Evolutionary conservation across 2,888 invertebrate genomes (phyloP), one percentile per base, ranked within the genome.

Genomic region (Mimas tiliae): DNA sequence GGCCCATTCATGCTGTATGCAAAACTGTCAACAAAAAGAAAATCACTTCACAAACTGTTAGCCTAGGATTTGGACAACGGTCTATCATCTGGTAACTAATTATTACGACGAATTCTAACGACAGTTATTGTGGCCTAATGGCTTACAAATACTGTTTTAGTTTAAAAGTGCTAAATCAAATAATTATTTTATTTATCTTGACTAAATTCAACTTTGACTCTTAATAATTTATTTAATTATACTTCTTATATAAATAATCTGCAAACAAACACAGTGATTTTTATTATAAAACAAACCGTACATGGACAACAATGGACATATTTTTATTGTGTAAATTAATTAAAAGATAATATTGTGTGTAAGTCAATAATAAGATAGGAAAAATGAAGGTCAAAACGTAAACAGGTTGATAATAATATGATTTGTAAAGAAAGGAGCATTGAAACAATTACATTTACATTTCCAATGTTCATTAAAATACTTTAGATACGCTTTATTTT

Each of bases 281-380:
- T 53, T n/a, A 33, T 53, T 33, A n/a, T n/a, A 33, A 33, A 33
- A 53, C 27, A 53, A 27, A 33, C 6, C 1, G 1, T 33, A 6
- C 33, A 53, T 9, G 9, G 8, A 33, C 33, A 33, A 27, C 2
- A 53, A 16, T 33, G 33, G 8, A 33, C n/a, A 33, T 53, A 53
- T 33, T n/a, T 14, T 53, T 53, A 8, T 53, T 53, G 21, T 34
- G 34, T 53, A 53, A 53, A 53, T 53, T 53, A 33, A 53, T 53
- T 53, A 34, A 53, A 34, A 16, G 7, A 53, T n/a, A 34, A n/a
- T 16, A 53, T 34, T 53, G n/a, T 53, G 27, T 52, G 12, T 19
- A 16, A 16, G 16, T 11, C 14, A 38, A 58, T 12, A n/a, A 58
- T 0, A 58, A 42, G 27, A 42, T 42, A 33, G 16, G 16, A 55